Percentiles rank a stretch among this genome's conserved stretches.
These are phyloP conservation scores for Parnassius smintheus DNA, from an alignment of 2,888 invertebrate species.

Conservation along the genomic window DNA sequence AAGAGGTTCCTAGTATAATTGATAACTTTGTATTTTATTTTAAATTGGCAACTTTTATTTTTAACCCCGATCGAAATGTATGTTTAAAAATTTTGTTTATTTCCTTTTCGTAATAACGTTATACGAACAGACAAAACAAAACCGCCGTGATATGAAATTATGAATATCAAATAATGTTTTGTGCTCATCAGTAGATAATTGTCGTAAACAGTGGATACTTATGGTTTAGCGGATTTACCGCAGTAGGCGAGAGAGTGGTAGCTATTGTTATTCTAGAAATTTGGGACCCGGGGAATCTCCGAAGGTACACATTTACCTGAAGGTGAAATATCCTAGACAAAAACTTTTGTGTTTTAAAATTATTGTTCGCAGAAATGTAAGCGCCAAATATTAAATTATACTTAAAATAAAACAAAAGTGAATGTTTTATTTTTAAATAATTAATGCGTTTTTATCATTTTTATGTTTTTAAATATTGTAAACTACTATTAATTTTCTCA, in stretches of 20 bases:
- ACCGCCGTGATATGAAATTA: not conserved
- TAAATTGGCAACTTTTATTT: no score
- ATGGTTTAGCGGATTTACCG: slow-evolving; percentile 9
- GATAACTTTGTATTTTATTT: no score
- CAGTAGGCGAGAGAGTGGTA: slow-evolving; percentile 32
- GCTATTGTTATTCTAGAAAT: slow-evolving; percentile 37
- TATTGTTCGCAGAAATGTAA: slow-evolving; percentile 3
- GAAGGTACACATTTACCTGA: slow-evolving; percentile 44
- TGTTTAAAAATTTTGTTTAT: no score
- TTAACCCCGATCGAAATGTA: no score
- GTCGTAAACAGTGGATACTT: slow-evolving; percentile 6
- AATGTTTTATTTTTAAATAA: no score
- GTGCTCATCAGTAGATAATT: slow-evolving; percentile 6
- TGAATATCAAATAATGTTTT: slow-evolving; percentile 8
- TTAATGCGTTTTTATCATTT: no score
- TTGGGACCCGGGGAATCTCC: slow-evolving; percentile 33
- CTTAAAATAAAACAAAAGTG: no score
- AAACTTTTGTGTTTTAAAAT: slow-evolving; percentile 26
- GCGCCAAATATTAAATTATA: not conserved
- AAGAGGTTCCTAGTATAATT: no score
- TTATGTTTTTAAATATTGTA: not conserved
- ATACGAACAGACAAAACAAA: not conserved
- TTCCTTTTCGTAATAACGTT: not conserved
- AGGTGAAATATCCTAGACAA: slow-evolving; percentile 45
- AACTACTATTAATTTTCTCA: not conserved